These are phyloP conservation scores for Phyllotis vaccarum DNA, from an alignment of 2,797 vertebrate genomes.

Conservation along the genomic window DNA sequence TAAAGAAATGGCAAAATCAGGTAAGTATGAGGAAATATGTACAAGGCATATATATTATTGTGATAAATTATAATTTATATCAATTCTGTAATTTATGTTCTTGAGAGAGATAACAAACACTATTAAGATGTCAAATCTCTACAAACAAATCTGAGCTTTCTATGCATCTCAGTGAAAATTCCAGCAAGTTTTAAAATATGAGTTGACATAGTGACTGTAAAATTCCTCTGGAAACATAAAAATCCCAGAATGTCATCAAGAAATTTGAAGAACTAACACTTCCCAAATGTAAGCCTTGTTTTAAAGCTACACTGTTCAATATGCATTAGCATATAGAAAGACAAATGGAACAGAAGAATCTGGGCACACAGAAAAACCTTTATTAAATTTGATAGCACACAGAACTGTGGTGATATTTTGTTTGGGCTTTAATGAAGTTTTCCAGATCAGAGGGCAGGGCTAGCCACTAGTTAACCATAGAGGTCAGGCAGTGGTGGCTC, in stretches of 20 bases:
- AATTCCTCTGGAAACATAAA: not conserved
- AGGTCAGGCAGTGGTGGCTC: no score
- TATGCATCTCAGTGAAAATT: not conserved
- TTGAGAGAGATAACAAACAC: not conserved
- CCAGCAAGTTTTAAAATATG: not conserved
- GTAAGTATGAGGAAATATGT: not conserved
- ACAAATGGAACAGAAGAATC: not conserved
- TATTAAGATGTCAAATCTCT: not conserved
- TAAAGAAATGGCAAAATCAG: not conserved
- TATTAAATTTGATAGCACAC: not conserved
- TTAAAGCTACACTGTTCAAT: not conserved
- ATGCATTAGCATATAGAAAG: not conserved
- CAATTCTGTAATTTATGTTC: not conserved
- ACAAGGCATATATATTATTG: not conserved
- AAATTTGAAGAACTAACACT: not conserved
- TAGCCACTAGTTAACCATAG: no score
- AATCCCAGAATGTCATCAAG: not conserved
- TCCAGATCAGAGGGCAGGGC: no score
- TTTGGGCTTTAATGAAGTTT: no score
- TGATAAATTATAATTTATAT: not conserved
- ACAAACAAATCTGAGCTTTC: not conserved
- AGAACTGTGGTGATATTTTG: not conserved
- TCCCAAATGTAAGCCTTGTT: not conserved
- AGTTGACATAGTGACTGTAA: not conserved
- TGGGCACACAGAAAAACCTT: not conserved